Evolutionary conservation across 2,888 invertebrate genomes (phyloP).

Genomic region (Erebia palarica): DNA sequence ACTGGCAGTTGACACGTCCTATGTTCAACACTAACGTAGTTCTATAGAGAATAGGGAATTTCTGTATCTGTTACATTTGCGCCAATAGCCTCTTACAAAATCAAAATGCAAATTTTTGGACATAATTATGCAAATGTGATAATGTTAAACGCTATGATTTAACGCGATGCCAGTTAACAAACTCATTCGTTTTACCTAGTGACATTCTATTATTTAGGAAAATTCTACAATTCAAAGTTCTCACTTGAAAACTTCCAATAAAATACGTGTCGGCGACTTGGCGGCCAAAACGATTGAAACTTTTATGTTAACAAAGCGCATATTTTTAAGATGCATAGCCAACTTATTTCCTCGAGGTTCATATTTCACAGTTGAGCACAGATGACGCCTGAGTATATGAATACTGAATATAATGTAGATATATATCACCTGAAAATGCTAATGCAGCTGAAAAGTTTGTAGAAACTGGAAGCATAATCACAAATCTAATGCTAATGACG

Average conservation of each 20-base stretch:
- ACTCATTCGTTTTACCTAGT: not conserved
- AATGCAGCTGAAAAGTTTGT: slow-evolving; percentile 44
- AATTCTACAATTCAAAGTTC: slow-evolving; percentile 11
- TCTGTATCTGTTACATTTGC: too few relatives aligned
- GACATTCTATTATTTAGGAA: slow-evolving; percentile 11
- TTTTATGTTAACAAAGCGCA: slow-evolving; percentile 34
- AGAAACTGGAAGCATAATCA: slow-evolving; percentile 43
- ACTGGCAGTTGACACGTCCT: too few relatives aligned
- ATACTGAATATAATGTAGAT: slow-evolving; percentile 42
- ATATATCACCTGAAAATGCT: slow-evolving; percentile 45
- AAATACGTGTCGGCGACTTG: slow-evolving; percentile 15
- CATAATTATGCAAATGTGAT: too few relatives aligned
- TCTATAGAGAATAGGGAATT: too few relatives aligned
- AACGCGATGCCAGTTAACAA: not conserved
- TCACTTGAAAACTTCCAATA: slow-evolving; percentile 9
- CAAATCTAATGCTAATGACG: slow-evolving; percentile 41
- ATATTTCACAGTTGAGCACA: slow-evolving; percentile 37
- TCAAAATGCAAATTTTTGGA: too few relatives aligned
- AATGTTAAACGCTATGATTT: not conserved
- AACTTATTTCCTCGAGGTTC: slow-evolving; percentile 33
- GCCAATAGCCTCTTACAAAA: too few relatives aligned
- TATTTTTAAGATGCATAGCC: slow-evolving; percentile 31
- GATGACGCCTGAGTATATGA: slow-evolving; percentile 38
- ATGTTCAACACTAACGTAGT: too few relatives aligned
- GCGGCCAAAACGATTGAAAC: slow-evolving; percentile 25